These are phyloP conservation scores for Oenanthe melanoleuca DNA, from an alignment of 2,113 vertebrate genomes.

Conservation along the genomic window DNA sequence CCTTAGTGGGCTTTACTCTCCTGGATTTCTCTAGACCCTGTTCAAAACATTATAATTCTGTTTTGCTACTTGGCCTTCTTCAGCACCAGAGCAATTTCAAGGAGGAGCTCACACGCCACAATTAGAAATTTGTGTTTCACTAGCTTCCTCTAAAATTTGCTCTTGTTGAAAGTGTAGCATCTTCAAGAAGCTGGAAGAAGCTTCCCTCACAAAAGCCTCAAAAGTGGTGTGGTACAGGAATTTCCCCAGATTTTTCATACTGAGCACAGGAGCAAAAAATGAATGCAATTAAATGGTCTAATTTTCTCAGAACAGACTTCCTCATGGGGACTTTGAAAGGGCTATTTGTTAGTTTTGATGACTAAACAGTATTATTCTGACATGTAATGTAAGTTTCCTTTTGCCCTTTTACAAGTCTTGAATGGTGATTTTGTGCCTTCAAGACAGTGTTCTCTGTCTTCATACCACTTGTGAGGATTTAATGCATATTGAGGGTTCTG, in stretches of 20 bases:
- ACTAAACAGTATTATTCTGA: background rate
- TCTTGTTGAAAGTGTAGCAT: background rate
- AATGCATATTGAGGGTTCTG: background rate
- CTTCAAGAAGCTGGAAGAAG: background rate
- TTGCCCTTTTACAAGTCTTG: background rate
- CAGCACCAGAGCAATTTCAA: background rate
- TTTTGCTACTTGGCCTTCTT: background rate
- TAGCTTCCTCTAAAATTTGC: background rate
- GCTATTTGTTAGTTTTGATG: background rate
- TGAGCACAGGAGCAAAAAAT: background rate
- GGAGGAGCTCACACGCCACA: background rate
- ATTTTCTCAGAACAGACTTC: background rate
- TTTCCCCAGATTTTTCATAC: background rate
- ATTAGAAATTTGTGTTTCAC: background rate
- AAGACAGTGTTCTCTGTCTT: background rate
- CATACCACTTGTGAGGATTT: background rate
- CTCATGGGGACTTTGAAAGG: background rate
- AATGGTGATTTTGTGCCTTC: background rate
- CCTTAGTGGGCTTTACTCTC: background rate
- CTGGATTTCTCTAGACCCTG: background rate
- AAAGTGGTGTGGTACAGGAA: background rate
- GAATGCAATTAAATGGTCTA: background rate
- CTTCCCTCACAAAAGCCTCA: background rate
- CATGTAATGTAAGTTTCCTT: background rate
- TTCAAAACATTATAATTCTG: background rate